Percentiles rank a stretch among this genome's conserved stretches.
Evolutionary conservation across 2,888 invertebrate species (phyloP).

Genomic region (Tenthredo amoena): DNA sequence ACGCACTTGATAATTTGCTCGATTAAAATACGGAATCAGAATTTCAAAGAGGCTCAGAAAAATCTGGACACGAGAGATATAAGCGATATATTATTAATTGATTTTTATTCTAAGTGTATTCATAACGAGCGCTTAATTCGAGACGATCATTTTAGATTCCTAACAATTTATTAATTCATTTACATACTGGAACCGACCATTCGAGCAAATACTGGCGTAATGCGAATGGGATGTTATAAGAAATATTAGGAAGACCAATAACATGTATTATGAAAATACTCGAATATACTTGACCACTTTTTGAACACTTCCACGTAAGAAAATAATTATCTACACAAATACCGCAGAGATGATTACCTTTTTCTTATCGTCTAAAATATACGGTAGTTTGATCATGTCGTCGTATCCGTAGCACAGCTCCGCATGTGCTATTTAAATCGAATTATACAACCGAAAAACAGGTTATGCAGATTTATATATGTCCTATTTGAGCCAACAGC

Average conservation of each 20-base stretch:
- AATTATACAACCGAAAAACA: conserved; percentile 33
- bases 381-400: neutral
- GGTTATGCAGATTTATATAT: conserved; percentile 34
- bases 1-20: neutral
- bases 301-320: neutral
- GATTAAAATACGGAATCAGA: neutral
- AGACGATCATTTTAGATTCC: neutral
- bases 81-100: neutral
- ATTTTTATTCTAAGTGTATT: neutral
- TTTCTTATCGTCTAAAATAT: neutral
- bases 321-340: neutral
- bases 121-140: neutral
- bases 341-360: neutral
- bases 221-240: neutral
- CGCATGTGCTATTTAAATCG: neutral
- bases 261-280: neutral
- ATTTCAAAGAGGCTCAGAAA: neutral
- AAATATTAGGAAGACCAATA: neutral
- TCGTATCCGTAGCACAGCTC: neutral
- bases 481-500: neutral
- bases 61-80: neutral
- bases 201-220: neutral
- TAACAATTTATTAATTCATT: neutral
- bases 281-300: neutral
- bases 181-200: neutral